A percentile compares a stretch with the other conserved stretches of the same genome.
phyloP scores from a whole-genome alignment of 92 coral and sea anemone species.

The Zoanthus solanderi region DNA sequence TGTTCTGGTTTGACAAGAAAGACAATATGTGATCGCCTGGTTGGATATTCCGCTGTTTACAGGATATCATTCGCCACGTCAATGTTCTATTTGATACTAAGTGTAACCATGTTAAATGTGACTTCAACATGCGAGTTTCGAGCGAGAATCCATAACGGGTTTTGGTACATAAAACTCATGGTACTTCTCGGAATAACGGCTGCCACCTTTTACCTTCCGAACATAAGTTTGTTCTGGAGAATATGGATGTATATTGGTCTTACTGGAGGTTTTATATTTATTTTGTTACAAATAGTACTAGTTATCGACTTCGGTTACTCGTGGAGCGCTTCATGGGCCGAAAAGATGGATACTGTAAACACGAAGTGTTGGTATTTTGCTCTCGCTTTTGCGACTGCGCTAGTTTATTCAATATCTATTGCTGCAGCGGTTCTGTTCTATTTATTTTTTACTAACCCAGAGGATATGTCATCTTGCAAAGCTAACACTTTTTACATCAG shows the following conservation, averaged over 20 bases:
- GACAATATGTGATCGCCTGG: slow-evolving; percentile 85
- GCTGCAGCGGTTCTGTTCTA: slow-evolving; percentile 90
- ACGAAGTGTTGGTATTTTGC: slow-evolving; percentile 94
- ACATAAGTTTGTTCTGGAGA: slow-evolving; percentile 68
- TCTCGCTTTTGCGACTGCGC: slow-evolving; percentile 89
- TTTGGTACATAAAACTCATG: slow-evolving; percentile 93
- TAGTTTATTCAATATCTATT: slow-evolving; percentile 85
- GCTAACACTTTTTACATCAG: slow-evolving; percentile 95
- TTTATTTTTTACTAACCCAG: slow-evolving; percentile 86
- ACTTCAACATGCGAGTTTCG: slow-evolving; percentile 90
- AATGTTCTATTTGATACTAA: slow-evolving; percentile 69
- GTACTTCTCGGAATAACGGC: slow-evolving; percentile 74
- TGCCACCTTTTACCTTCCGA: slow-evolving; percentile 84
- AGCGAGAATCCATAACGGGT: slow-evolving; percentile 89
- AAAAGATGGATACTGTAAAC: slow-evolving; percentile 90
- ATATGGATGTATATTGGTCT: slow-evolving; percentile 96
- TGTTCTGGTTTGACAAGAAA: slow-evolving; percentile 82
- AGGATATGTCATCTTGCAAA: slow-evolving; percentile 83
- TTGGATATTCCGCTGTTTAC: slow-evolving; percentile 98
- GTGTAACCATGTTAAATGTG: slow-evolving; percentile 79
- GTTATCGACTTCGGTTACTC: slow-evolving; percentile 96
- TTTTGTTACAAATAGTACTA: slow-evolving; percentile 86
- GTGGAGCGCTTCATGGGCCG: slow-evolving; percentile 99
- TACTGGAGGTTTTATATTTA: slow-evolving; percentile 92
- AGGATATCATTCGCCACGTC: slow-evolving; percentile 89